Base-by-base conservation (phyloP, 2,113 vertebrate genomes). In the Corythornis madagascariensis region DNA sequence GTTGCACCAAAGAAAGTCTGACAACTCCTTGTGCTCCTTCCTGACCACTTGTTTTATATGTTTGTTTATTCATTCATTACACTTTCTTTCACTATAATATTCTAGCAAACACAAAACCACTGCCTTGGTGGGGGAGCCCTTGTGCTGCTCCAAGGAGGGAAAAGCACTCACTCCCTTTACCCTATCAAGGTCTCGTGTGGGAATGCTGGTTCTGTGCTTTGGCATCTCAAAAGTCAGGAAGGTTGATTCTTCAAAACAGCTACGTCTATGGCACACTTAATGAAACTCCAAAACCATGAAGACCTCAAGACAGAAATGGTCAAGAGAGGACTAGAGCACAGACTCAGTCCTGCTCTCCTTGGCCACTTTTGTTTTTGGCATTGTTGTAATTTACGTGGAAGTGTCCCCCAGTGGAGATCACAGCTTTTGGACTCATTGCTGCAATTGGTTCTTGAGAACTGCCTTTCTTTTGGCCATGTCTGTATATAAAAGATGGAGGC, bases 21-120 rank as follows among this genome's bases (percentile, higher is more conserved):
- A 92, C 91, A 89, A 95, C 93, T 96, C 92, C 92, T 89, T 79
- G 93, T 88, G 89, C 96, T 97, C 92, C 88, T 96, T 96, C 94
- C 96, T 96, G 86, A 78, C 91, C 92, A 96, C 83, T 94, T 71
- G 57, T 90, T 95, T 88, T 94, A 42, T 96, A 57, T 95, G 95
- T 96, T 83, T 93, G 94, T 93, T 96, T 95, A 92, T 93, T 92
- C 93, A 93, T 92, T 95, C 90, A 33, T 89, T 96, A 64, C 55
- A 72, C 78, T 90, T 93, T 88, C 28, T 40, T 70, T 47, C 50
- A 19, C 77, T 79, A 14, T 16, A 53, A 88, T 88, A 52, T 25
- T 88, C 57, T 75, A 88, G 73, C 81, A 92, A 92, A 83, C 73
- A 89, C 74, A 72, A 92, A 93, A 76, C n/a, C 0, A 0, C 85